Evolutionary conservation across 2,113 vertebrate genomes (phyloP).

Genomic region (Haemorhous mexicanus): DNA sequence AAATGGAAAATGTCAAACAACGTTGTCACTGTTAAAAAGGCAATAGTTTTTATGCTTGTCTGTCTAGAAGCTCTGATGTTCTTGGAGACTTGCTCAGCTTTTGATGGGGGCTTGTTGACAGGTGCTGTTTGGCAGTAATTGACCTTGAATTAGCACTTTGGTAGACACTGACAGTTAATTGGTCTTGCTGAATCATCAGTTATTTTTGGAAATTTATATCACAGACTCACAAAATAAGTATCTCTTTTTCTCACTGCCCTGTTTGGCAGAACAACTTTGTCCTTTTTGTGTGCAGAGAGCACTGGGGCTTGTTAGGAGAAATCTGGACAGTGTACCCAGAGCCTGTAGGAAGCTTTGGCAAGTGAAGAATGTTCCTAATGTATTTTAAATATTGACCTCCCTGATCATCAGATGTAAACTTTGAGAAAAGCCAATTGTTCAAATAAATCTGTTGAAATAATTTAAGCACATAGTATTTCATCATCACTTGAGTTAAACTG

Average conservation of each 20-base stretch:
- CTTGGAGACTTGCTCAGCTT: background rate
- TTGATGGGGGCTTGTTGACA: background rate
- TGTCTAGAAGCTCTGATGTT: background rate
- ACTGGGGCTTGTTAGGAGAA: background rate
- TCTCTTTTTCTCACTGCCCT: background rate
- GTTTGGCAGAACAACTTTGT: background rate
- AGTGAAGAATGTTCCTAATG: background rate
- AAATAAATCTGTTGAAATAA: background rate
- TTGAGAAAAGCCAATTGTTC: background rate
- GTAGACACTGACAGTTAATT: background rate
- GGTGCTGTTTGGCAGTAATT: background rate
- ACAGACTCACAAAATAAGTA: background rate
- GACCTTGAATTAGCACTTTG: background rate
- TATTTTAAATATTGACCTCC: background rate
- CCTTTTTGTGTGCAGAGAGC: background rate
- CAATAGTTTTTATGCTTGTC: background rate
- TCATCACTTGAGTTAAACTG: background rate
- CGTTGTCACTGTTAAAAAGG: background rate
- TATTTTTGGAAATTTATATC: background rate
- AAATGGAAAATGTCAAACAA: background rate
- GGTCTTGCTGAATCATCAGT: background rate
- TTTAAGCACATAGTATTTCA: background rate
- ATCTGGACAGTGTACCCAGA: background rate
- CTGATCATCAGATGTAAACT: background rate
- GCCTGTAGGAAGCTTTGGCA: background rate